Conservation (phyloP, 2,888 invertebrate genomes). For the Choreutis nemorana region DNA sequence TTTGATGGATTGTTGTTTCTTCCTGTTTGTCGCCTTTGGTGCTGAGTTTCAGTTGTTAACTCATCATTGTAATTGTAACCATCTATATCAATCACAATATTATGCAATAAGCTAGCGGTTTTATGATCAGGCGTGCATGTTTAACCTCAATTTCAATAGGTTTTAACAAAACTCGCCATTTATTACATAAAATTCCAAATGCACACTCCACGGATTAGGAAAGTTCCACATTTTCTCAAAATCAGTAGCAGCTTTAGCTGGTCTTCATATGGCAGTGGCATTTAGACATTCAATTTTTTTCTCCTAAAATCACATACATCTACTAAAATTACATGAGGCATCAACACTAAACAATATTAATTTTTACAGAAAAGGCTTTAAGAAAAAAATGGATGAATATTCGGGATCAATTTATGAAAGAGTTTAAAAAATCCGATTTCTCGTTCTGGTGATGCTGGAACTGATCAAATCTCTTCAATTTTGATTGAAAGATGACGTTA, state of each 20-base stretch:
- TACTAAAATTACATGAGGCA: background rate
- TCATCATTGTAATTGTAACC: conserved; percentile 12
- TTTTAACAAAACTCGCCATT: conserved; percentile 11
- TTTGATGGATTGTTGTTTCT: conserved; percentile 15
- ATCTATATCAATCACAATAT: conserved; percentile 16
- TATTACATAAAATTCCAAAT: conserved; percentile 14
- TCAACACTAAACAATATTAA: conserved; percentile 9
- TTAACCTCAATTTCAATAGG: conserved; percentile 15
- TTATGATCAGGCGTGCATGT: conserved; percentile 15
- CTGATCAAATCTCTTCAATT: conserved; percentile 12
- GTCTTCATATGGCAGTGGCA: conserved; percentile 13
- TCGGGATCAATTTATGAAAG: conserved; percentile 15
- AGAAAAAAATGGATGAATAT: conserved; percentile 16
- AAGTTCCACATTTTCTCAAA: conserved; percentile 12
- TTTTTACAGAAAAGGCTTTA: conserved; percentile 13
- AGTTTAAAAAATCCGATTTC: conserved; percentile 10
- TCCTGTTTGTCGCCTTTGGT: conserved; percentile 14
- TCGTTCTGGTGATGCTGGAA: conserved; percentile 15
- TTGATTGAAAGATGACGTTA: conserved; percentile 15
- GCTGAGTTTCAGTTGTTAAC: conserved; percentile 10
- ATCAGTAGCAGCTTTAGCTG: conserved; percentile 9
- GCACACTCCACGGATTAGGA: conserved; percentile 17
- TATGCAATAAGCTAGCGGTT: conserved; percentile 15
- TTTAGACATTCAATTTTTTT: conserved; percentile 11
- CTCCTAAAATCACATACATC: conserved; percentile 16